Evolutionary conservation across 2,113 vertebrate genomes (phyloP).

Genomic region (Rhinogobius similis): DNA sequence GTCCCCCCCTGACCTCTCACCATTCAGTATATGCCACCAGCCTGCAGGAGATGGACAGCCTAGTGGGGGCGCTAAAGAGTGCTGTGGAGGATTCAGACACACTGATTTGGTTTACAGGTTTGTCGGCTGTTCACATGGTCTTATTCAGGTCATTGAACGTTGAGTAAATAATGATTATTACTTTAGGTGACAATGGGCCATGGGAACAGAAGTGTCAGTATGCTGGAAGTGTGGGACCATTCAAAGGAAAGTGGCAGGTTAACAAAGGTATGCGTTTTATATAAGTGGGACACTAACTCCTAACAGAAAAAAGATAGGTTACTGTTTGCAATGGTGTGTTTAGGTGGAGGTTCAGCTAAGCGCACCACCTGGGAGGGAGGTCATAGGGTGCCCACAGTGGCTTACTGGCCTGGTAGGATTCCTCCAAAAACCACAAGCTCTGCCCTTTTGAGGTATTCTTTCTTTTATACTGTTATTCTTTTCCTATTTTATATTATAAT

Average conservation of each 20-base stretch:
- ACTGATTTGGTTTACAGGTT: constrained; percentile 92
- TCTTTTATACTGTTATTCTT: neutral
- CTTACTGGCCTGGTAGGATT: constrained; percentile 86
- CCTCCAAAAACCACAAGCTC: constrained; percentile 79
- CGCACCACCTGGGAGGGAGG: constrained; percentile 96
- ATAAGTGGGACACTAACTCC: neutral
- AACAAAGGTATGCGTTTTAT: constrained; percentile 77
- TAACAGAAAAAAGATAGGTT: neutral
- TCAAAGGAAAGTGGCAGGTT: constrained; percentile 86
- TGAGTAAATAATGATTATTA: neutral
- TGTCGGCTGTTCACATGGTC: neutral
- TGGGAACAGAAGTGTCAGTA: constrained; percentile 96
- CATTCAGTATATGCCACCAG: constrained; percentile 68
- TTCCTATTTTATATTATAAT: neutral
- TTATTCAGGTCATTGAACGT: neutral
- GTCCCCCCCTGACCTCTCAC: neutral
- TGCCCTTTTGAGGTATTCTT: constrained; percentile 84
- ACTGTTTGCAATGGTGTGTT: constrained; percentile 9
- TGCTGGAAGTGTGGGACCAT: constrained; percentile 86
- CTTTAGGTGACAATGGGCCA: constrained; percentile 93
- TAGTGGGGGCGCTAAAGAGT: constrained; percentile 84
- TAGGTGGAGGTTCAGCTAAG: constrained; percentile 92
- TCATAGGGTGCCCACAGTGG: constrained; percentile 89
- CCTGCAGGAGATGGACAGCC: constrained; percentile 86
- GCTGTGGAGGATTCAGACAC: constrained; percentile 74